Evolutionary conservation across 2,113 vertebrate species (phyloP).

Genomic region (Maccullochella peelii): DNA sequence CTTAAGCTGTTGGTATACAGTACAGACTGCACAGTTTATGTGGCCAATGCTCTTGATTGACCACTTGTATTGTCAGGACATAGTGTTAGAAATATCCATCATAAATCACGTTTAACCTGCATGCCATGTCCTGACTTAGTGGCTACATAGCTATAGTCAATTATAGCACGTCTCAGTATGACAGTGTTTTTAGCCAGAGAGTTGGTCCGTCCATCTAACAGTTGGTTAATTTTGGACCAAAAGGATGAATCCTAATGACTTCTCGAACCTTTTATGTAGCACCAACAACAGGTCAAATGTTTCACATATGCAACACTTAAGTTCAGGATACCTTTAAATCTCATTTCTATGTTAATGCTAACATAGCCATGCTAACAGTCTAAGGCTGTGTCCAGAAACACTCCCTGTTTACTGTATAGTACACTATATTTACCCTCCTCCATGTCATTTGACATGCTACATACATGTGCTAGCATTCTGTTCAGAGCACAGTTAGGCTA

Average conservation of each 20-base stretch:
- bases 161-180: too few species aligned
- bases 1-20: background rate
- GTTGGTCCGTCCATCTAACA: too few species aligned
- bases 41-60: background rate
- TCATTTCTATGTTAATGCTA: background rate
- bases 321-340: background rate
- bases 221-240: background rate
- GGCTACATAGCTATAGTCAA: too few species aligned
- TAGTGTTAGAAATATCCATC: background rate
- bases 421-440: background rate
- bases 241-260: background rate
- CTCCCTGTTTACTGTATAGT: background rate
- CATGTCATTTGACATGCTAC: background rate
- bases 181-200: too few species aligned
- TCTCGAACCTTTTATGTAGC: background rate
- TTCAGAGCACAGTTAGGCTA: background rate
- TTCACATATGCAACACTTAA: background rate
- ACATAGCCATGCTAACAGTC: background rate
- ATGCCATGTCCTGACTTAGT: background rate
- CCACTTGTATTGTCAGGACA: background rate
- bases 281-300: background rate
- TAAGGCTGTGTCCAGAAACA: background rate
- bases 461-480: background rate
- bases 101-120: too few species aligned
- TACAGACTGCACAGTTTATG: background rate